Evolutionary conservation across 2,888 invertebrate genomes (phyloP), one percentile per base, ranked within the genome.

Genomic region (Chymomyza caudatula): DNA sequence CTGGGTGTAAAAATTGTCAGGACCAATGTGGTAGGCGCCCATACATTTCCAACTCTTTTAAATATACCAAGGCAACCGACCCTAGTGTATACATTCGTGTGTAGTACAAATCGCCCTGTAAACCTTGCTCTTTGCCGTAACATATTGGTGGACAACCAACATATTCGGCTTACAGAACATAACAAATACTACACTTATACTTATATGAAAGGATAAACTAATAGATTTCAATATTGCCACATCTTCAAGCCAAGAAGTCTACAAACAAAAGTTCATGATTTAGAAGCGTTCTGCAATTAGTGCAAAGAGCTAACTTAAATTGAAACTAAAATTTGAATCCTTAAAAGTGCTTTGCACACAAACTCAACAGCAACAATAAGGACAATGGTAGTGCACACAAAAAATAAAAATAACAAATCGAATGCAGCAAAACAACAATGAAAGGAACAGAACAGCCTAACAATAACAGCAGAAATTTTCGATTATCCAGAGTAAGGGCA

Each of bases 401-500:
- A 29, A 29, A 37, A 37, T 4, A 37, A 29, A 29, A 4, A 37
- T 17, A 47, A 17, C 44, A 17, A 47, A 47, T 47, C 44, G 44
- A 47, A 47, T 47, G 15, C 44, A 17, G 44, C 15, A 15, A 47
- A 47, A 47, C 44, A 47, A 47, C 44, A 54, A 49, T 49, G 44
- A 54, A 42, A 54, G 19, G n/a, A 20, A 23, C 42, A 54, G 47
- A 20, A 55, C 51, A 60, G 59, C 54, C 60, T 25, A 52, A 37
- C 37, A 63, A 58, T 52, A 57, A 58, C 43, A 47, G 29, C 47
- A 60, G 43, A 29, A 53, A 53, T 43, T 49, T 60, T 60, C 53
- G 51, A 60, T 60, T 60, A 60, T 60, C 22, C 53, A 60, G 17
- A 42, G 55, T 15, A 13, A 4, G 3, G 25, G 19, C 42, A 17